These are phyloP conservation scores for Coranthus polyacanthus DNA, from an alignment of 2,797 vertebrate genomes.

Conservation along the genomic window DNA sequence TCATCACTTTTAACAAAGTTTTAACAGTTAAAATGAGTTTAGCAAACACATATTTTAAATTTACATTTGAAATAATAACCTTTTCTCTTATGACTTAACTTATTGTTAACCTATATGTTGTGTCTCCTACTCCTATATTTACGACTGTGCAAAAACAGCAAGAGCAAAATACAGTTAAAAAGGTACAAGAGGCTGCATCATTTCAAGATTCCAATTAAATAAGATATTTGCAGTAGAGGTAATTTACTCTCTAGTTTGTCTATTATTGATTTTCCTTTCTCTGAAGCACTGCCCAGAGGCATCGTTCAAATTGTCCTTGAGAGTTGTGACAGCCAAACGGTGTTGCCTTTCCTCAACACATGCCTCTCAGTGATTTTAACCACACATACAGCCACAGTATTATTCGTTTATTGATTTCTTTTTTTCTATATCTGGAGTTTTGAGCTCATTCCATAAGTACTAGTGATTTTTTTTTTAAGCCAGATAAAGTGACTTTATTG, in stretches of 20 bases:
- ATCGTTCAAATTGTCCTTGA: conserved; percentile 47
- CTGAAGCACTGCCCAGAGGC: conserved; percentile 31
- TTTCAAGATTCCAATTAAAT: conserved; percentile 36
- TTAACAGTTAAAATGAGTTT: too few relatives aligned
- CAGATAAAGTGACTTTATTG: neutral
- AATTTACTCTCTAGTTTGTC: conserved; percentile 30
- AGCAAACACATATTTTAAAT: too few relatives aligned
- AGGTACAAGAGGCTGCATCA: conserved; percentile 6
- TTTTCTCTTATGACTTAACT: neutral
- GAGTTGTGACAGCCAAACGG: conserved; percentile 36
- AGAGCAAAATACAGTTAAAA: conserved; percentile 17
- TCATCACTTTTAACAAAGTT: too few relatives aligned
- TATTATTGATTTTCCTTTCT: conserved; percentile 57
- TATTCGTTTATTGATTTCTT: too few relatives aligned
- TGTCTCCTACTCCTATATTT: conserved; percentile 1
- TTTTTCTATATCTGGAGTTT: too few relatives aligned
- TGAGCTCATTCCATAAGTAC: too few relatives aligned
- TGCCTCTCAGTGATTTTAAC: conserved; percentile 8
- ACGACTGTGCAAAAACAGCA: neutral
- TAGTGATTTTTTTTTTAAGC: too few relatives aligned
- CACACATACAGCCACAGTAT: too few relatives aligned
- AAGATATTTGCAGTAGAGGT: conserved; percentile 38
- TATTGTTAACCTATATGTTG: too few relatives aligned
- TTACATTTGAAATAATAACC: too few relatives aligned
- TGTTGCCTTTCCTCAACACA: conserved; percentile 9